Percentiles rank a stretch among this genome's conserved stretches.
These are phyloP conservation scores for Nicator chloris DNA, from an alignment of 2,113 vertebrate species.

Conservation along the genomic window DNA sequence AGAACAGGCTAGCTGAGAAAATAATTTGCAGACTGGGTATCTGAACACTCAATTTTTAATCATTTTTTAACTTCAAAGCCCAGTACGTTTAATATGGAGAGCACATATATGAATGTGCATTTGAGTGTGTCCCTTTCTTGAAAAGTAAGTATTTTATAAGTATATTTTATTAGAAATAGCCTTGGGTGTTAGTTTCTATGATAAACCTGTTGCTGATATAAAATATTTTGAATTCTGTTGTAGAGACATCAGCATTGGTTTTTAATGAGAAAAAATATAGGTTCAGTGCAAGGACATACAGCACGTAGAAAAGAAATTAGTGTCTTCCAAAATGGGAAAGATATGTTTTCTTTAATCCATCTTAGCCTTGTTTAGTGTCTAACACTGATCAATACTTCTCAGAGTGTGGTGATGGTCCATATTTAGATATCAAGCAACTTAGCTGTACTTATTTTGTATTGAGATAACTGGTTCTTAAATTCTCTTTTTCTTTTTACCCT, in stretches of 20 bases:
- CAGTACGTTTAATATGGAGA: neutral
- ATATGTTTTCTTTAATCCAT: neutral
- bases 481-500: fast-evolving
- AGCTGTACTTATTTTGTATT: neutral
- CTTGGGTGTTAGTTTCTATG: neutral
- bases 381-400: neutral
- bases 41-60: neutral
- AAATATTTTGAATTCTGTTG: neutral
- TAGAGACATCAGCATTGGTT: neutral
- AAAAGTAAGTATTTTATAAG: neutral
- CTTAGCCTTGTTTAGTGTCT: neutral
- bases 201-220: neutral
- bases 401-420: neutral
- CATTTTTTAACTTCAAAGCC: neutral
- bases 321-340: neutral
- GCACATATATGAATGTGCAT: fast-evolving
- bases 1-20: neutral
- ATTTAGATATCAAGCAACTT: neutral
- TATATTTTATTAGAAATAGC: neutral
- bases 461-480: neutral
- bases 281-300: neutral
- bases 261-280: neutral
- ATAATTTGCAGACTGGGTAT: neutral
- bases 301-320: neutral
- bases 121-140: neutral